These are phyloP conservation scores for Pimephales promelas DNA, from an alignment of 2,113 vertebrate species.

Conservation along the genomic window DNA sequence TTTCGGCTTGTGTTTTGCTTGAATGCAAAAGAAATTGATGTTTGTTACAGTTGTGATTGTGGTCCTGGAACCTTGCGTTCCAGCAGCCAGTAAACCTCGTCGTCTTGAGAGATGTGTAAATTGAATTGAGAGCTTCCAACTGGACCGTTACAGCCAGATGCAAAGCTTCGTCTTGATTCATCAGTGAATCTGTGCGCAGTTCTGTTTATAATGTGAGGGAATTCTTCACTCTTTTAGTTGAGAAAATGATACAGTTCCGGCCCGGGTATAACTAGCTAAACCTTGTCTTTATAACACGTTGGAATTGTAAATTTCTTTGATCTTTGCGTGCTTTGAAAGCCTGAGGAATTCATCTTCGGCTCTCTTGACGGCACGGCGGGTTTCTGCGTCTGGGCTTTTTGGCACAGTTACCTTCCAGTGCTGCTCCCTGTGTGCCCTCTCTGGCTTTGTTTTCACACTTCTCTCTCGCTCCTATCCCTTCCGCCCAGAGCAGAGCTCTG, in stretches of 20 bases:
- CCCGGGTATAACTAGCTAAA: constrained; percentile 50
- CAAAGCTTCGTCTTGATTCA: constrained; percentile 8
- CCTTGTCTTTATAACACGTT: constrained; percentile 47
- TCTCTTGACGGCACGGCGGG: constrained; percentile 53
- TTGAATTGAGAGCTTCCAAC: neutral
- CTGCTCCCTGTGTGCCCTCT: constrained; percentile 10
- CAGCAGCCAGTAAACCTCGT: neutral
- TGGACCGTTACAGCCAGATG: neutral
- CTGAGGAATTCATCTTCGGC: constrained; percentile 53
- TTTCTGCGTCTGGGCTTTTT: constrained; percentile 42
- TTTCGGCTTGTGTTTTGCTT: neutral
- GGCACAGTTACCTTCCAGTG: constrained; percentile 6
- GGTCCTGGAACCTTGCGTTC: neutral
- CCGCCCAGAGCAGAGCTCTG: neutral
- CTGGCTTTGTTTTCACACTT: constrained; percentile 25
- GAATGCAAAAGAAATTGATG: neutral
- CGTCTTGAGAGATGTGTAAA: neutral
- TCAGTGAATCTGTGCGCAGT: constrained; percentile 14
- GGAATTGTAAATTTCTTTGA: constrained; percentile 58
- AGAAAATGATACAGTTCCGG: constrained; percentile 48
- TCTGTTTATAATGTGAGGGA: neutral
- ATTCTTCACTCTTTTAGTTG: constrained; percentile 19
- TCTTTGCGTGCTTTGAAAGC: constrained; percentile 54
- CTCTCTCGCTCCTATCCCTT: neutral
- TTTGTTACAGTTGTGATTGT: constrained; percentile 13